phyloP scores from a whole-genome alignment of 2,888 invertebrate species.

The Synanthedon tipuliformis region DNA sequence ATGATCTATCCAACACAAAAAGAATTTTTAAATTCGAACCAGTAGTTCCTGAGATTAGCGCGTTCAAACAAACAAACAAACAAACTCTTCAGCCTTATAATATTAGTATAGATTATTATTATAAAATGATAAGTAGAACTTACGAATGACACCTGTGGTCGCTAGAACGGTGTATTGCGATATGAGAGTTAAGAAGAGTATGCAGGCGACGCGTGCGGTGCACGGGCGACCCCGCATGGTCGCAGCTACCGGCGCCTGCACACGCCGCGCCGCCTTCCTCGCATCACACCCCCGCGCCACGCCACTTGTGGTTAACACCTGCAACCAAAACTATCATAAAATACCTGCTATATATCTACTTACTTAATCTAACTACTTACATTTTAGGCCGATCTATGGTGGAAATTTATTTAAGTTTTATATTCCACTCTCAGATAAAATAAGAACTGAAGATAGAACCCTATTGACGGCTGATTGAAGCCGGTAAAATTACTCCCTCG shows the following conservation, averaged over 20 bases:
- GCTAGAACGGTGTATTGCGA: constrained; percentile 15
- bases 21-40: no score
- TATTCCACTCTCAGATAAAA: no score
- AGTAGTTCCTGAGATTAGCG: no score
- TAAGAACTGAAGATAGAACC: no score
- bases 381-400: neutral
- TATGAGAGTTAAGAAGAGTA: constrained; percentile 28
- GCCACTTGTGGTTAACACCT: constrained; percentile 54
- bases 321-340: constrained; percentile 11
- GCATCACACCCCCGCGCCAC: constrained; percentile 63
- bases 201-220: constrained; percentile 31
- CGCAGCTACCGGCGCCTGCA: constrained; percentile 61
- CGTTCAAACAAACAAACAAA: no score
- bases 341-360: neutral
- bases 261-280: constrained; percentile 52
- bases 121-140: neutral
- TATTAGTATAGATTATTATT: no score
- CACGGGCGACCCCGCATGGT: constrained; percentile 53
- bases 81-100: no score
- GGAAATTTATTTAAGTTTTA: no score
- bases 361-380: neutral
- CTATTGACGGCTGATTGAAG: no score
- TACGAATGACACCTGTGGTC: constrained; percentile 5
- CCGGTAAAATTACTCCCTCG: no score
- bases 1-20: no score